phyloP scores from a whole-genome alignment of 2,888 invertebrate species.

The Aspidapion aeneum region DNA sequence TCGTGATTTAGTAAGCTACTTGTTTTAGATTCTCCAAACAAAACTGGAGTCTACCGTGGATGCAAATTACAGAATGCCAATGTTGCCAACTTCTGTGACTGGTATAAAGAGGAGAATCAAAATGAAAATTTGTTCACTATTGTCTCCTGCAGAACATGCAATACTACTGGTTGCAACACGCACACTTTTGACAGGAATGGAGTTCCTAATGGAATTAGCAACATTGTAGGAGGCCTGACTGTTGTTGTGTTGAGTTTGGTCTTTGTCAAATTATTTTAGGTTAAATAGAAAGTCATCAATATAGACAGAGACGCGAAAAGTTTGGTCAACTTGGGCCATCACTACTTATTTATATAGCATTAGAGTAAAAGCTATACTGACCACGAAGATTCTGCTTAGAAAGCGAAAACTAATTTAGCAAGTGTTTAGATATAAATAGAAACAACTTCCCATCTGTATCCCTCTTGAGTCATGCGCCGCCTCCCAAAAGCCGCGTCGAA shows the following conservation, averaged over 20 bases:
- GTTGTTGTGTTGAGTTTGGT: neutral
- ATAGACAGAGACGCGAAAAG: no score
- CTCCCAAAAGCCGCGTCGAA: no score
- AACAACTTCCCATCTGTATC: no score
- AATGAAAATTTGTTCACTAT: constrained; percentile 2
- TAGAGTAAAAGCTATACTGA: no score
- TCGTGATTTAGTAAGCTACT: no score
- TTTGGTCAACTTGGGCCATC: no score
- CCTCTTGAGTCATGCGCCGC: no score
- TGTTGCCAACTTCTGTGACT: constrained; percentile 11
- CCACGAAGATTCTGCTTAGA: no score
- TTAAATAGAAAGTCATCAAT: no score
- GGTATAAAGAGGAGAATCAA: constrained; percentile 4
- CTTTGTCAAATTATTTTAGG: neutral
- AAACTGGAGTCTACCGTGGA: constrained; percentile 17
- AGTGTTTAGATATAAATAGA: no score
- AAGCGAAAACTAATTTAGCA: no score
- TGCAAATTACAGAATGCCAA: constrained; percentile 8
- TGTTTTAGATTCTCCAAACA: neutral
- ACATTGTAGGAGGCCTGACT: neutral
- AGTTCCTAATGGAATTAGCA: neutral
- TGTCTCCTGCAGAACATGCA: constrained; percentile 12
- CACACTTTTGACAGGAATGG: constrained; percentile 11
- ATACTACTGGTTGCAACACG: constrained; percentile 11
- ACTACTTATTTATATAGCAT: no score